Base-by-base conservation (phyloP, 2,888 invertebrate species). In the Oxytorus armatus region DNA sequence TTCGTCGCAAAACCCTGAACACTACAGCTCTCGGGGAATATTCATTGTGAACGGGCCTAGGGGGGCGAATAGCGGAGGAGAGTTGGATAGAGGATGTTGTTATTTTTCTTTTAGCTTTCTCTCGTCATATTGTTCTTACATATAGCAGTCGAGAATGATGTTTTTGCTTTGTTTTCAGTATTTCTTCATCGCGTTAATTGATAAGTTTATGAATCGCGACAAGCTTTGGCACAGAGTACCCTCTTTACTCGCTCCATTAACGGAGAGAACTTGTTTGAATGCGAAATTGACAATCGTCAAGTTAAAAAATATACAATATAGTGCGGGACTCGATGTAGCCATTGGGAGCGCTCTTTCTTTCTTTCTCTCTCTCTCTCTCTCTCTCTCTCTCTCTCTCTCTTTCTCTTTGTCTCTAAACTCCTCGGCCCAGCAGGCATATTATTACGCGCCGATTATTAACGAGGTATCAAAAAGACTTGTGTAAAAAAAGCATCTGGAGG, bases 1-100 rank as follows among this genome's bases (percentile, higher is more conserved):
- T 83, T 87, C 90, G 88, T 90, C 89, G 89, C 88, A 89, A 65
- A 88, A 80, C 76, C 84, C 89, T 90, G 89, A 91, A 91, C 90
- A 90, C 89, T 88, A 90, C 90, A 90, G 90, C 90, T 86, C 82
- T 69, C 77, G 73, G 77, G 61, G 5, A 69, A 53, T 21, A 33
- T 68, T 29, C n/a, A 70, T 78, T 81, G 25, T 63, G 77, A 74
- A 29, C 5, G 29, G 36, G 8, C 5, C 29, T 29, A 29, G 29
- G 29, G 29, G 29, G 5, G 29, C 3, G 29, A 29, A 29, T 29
- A 29, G 2, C 36, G 10, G 42, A 36, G 21, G 42, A 29, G 55
- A 55, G 14, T 55, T 77, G 63, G 65, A 77, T 63, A 36, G 25
- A 59, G 74, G 72, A 39, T 77, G 68, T 83, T 69, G 63, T 78